Conservation (phyloP, 2,113 vertebrate species). For the Illadopsis cleaveri region DNA sequence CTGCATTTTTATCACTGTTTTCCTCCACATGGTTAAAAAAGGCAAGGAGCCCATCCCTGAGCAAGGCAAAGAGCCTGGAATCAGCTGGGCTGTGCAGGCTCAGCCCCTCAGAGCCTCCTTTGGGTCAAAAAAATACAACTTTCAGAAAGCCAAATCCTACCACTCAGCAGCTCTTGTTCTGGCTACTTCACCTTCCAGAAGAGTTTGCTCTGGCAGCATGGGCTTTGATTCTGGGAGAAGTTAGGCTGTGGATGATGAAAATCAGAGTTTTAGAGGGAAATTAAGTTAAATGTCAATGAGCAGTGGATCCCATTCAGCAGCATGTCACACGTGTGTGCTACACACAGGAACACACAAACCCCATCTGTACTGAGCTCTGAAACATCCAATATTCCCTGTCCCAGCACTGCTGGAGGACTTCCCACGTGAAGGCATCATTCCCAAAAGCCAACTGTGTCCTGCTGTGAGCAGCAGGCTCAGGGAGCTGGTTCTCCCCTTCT, state of each 20-base stretch:
- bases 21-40: neutral
- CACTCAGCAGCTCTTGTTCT: neutral
- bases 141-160: neutral
- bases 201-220: neutral
- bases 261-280: neutral
- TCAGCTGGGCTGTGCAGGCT: neutral
- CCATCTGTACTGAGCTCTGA: fast-evolving
- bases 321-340: fast-evolving
- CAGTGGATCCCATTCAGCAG: neutral
- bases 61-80: neutral
- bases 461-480: neutral
- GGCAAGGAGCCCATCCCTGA: neutral
- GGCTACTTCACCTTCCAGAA: neutral
- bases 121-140: neutral
- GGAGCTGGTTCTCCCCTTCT: neutral
- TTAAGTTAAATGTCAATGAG: neutral
- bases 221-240: neutral
- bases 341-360: fast-evolving
- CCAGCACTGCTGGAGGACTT: neutral
- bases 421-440: fast-evolving
- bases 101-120: neutral
- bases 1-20: neutral
- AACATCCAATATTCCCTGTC: neutral
- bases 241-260: neutral
- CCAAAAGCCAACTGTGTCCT: neutral